Evolutionary conservation across 1,140 invertebrate species (phyloP).

Genomic region (Ooceraea biroi): DNA sequence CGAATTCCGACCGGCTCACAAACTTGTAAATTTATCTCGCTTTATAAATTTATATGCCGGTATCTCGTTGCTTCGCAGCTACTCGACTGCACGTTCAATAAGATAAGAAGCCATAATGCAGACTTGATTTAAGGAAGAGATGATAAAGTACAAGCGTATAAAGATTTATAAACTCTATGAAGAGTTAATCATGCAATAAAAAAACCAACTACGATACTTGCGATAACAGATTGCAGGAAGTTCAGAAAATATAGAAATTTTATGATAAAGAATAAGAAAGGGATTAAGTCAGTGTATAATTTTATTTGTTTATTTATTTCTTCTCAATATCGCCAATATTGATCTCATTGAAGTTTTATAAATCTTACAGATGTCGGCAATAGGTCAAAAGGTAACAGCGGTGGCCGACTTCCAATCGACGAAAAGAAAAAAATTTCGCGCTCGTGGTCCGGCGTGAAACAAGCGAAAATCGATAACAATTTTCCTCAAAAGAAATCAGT

Average conservation of each 20-base stretch:
- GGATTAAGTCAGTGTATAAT: neutral
- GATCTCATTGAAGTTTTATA: neutral
- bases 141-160: neutral
- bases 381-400: neutral
- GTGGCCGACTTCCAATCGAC: conserved; percentile 16
- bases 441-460: neutral
- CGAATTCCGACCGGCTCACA: conserved; percentile 13
- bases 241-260: neutral
- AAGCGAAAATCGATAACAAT: conserved; percentile 43
- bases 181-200: neutral
- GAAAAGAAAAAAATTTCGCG: conserved; percentile 15
- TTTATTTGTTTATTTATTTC: neutral
- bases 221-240: neutral
- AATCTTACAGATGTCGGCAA: neutral
- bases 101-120: conserved; percentile 22
- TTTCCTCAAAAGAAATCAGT: conserved; percentile 30
- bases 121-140: conserved; percentile 18
- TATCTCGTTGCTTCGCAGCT: conserved; percentile 12
- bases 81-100: conserved; percentile 3
- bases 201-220: neutral
- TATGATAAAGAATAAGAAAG: neutral
- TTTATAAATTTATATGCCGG: conserved; percentile 38
- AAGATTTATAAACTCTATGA: neutral
- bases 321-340: neutral
- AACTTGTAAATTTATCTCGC: conserved; percentile 32